Percentiles rank a stretch among this genome's conserved stretches.
Evolutionary conservation across 1,140 invertebrate species (phyloP).

Genomic region (Xylocopa sonorina): DNA sequence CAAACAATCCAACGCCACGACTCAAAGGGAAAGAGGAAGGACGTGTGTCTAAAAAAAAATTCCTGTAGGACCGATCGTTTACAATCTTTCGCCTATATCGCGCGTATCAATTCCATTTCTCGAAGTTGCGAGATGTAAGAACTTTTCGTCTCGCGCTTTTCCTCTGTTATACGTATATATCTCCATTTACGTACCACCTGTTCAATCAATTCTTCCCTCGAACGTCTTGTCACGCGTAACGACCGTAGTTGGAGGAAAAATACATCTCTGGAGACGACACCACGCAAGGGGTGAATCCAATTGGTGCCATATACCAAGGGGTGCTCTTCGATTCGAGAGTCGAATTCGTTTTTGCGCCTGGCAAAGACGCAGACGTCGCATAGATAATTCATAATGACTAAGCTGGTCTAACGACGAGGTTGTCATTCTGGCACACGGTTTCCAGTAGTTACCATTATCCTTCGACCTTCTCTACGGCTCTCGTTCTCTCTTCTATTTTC

Average conservation of each 20-base stretch:
- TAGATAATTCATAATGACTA: conserved; percentile 64
- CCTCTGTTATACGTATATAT: too few species aligned
- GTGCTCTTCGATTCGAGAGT: conserved; percentile 34
- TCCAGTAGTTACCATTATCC: not conserved
- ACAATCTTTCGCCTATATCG: too few species aligned
- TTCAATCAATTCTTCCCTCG: too few species aligned
- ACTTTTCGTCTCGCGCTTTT: too few species aligned
- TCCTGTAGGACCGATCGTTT: too few species aligned
- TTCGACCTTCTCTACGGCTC: not conserved
- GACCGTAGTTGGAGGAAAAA: not conserved
- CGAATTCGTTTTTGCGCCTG: conserved; percentile 37
- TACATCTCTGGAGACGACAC: not conserved
- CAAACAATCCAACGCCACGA: too few species aligned
- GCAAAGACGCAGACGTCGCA: conserved; percentile 58
- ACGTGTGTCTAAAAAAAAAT: too few species aligned
- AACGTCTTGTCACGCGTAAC: not conserved
- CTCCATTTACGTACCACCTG: too few species aligned
- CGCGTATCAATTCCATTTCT: too few species aligned
- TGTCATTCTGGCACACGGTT: conserved; percentile 43
- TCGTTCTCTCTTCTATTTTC: not conserved
- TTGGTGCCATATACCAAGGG: not conserved
- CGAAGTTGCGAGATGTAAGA: too few species aligned
- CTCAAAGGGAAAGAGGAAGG: too few species aligned
- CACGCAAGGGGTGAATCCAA: too few species aligned
- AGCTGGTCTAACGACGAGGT: conserved; percentile 37